Evolutionary conservation across 2,797 vertebrate genomes (phyloP).

Genomic region (Scleropages formosus): DNA sequence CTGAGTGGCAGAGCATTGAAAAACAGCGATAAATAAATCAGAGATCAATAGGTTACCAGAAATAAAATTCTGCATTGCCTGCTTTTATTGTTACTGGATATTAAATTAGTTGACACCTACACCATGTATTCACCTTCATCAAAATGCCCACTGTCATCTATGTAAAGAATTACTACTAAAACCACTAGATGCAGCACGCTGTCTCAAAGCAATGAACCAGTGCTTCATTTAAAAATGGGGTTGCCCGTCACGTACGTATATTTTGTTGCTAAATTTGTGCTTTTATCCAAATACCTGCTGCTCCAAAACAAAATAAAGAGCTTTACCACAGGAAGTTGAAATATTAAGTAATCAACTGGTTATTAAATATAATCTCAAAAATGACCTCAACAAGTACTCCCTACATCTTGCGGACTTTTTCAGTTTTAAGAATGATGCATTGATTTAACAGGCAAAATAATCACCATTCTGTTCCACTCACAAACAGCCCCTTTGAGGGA

Average conservation of each 20-base stretch:
- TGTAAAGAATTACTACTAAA: conserved; percentile 13
- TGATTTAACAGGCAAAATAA: background rate
- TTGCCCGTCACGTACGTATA: too few relatives aligned
- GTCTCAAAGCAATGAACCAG: background rate
- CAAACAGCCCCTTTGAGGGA: background rate
- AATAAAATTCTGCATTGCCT: conserved; percentile 25
- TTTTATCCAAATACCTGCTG: too few relatives aligned
- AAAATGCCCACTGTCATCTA: too few relatives aligned
- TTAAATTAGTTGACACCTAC: too few relatives aligned
- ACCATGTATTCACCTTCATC: too few relatives aligned
- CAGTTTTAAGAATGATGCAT: background rate
- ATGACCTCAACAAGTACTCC: too few relatives aligned
- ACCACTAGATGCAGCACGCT: conserved; percentile 36
- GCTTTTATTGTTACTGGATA: too few relatives aligned
- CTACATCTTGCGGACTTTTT: background rate
- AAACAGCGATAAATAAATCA: conserved; percentile 26
- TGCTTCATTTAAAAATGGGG: too few relatives aligned
- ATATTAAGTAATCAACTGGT: background rate
- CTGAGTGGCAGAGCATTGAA: background rate
- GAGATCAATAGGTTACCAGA: conserved; percentile 34
- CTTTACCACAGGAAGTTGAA: background rate
- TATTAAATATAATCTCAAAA: too few relatives aligned
- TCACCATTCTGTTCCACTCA: background rate
- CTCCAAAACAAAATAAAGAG: background rate
- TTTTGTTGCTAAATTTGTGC: too few relatives aligned